These are phyloP conservation scores for Crenuchus spilurus DNA, from an alignment of 2,797 vertebrate genomes.

Conservation along the genomic window DNA sequence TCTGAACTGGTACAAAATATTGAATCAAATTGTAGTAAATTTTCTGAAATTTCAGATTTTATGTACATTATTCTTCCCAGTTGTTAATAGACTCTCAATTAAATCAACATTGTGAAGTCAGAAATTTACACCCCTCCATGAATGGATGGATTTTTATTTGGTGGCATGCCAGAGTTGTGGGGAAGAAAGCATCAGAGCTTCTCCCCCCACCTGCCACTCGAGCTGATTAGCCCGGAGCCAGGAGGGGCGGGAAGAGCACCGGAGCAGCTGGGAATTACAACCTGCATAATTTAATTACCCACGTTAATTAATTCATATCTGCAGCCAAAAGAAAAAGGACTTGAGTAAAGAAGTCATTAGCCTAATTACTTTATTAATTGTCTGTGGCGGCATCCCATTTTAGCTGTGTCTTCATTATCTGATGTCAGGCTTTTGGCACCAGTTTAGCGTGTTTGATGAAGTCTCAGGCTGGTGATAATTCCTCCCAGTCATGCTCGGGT, in stretches of 20 bases:
- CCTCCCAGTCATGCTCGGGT: constrained; percentile 61
- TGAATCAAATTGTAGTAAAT: no score
- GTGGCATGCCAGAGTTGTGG: constrained; percentile 72
- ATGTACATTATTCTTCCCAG: no score
- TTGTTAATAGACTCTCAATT: no score
- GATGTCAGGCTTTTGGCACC: constrained; percentile 71
- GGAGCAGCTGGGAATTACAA: constrained; percentile 81
- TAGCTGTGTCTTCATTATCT: constrained; percentile 83
- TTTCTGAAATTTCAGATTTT: no score
- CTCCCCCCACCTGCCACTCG: constrained; percentile 3
- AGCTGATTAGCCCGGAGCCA: constrained; percentile 51
- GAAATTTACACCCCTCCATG: neutral
- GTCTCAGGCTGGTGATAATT: constrained; percentile 72
- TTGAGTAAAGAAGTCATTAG: constrained; percentile 83
- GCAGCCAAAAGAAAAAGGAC: constrained; percentile 76
- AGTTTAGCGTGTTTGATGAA: constrained; percentile 69
- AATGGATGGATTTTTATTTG: no score
- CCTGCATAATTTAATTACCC: constrained; percentile 86
- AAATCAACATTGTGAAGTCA: neutral
- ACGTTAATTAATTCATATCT: constrained; percentile 81
- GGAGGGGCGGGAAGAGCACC: constrained; percentile 41
- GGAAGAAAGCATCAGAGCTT: neutral
- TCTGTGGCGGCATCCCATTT: constrained; percentile 75
- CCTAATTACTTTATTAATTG: constrained; percentile 87
- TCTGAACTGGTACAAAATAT: no score